Percentiles rank a stretch among this genome's conserved stretches.
Evolutionary conservation across 92 coral and sea anemone species (phyloP).

Genomic region (Chrysogorgia sp.): DNA sequence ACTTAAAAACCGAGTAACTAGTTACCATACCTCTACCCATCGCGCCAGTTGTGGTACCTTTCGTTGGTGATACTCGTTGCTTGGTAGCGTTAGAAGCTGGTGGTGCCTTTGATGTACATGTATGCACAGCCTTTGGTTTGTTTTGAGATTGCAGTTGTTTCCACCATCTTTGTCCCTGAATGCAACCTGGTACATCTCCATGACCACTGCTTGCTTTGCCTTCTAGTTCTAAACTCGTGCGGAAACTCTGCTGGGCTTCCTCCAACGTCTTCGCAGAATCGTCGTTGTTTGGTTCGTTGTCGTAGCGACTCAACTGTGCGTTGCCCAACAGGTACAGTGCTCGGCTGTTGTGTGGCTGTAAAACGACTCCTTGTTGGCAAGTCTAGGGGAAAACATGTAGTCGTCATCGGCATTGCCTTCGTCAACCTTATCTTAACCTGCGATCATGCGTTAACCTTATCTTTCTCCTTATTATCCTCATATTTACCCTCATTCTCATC

Average conservation of each 20-base stretch:
- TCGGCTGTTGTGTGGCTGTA: constrained; percentile 84
- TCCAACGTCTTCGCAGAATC: constrained; percentile 59
- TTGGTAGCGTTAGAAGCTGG: constrained; percentile 35
- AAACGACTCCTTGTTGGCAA: constrained; percentile 88
- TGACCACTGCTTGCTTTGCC: constrained; percentile 75
- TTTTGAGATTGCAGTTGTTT: constrained; percentile 70
- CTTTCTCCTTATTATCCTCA: neutral
- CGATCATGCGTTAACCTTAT: neutral
- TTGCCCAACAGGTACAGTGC: constrained; percentile 87
- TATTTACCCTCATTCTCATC: no score
- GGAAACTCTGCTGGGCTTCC: constrained; percentile 86
- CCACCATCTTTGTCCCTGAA: constrained; percentile 84
- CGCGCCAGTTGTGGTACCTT: neutral
- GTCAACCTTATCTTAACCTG: neutral
- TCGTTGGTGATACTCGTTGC: constrained; percentile 41
- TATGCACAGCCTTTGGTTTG: constrained; percentile 56
- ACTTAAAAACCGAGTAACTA: no score
- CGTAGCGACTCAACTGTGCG: constrained; percentile 85
- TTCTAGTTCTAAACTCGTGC: constrained; percentile 81
- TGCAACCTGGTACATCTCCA: constrained; percentile 62
- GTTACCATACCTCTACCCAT: no score
- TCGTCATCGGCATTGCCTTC: neutral
- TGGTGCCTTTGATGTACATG: constrained; percentile 61
- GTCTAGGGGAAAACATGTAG: constrained; percentile 59
- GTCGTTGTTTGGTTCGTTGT: constrained; percentile 71